Evolutionary conservation across 2,888 invertebrate species (phyloP).

Genomic region (Himalopsyche japonica): DNA sequence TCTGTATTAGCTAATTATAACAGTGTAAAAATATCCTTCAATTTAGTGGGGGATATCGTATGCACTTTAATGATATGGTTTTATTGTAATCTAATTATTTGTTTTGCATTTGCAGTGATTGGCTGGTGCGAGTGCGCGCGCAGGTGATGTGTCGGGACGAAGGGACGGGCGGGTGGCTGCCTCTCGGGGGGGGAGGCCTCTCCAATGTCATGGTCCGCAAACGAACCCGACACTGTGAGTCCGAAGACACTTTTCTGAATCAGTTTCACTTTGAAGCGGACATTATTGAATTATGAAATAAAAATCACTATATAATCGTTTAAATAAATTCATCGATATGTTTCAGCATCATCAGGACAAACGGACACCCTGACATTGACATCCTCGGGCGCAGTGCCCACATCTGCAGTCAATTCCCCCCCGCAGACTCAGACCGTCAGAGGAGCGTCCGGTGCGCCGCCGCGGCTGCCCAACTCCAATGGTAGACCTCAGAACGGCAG

Average conservation of each 20-base stretch:
- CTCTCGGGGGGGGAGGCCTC: constrained; percentile 90
- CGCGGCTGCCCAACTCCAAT: constrained; percentile 45
- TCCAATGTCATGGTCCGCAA: constrained; percentile 91
- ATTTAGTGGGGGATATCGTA: too few relatives aligned
- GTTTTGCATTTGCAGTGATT: constrained; percentile 70
- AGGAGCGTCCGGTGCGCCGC: not conserved
- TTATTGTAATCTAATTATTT: not conserved
- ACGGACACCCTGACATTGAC: constrained; percentile 16
- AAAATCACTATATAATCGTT: not conserved
- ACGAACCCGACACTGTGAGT: constrained; percentile 59
- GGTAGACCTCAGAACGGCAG: constrained; percentile 46
- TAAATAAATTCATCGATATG: not conserved
- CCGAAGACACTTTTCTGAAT: too few relatives aligned
- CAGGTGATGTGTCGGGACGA: constrained; percentile 99
- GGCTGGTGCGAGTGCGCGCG: constrained; percentile 95
- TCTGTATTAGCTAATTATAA: too few relatives aligned
- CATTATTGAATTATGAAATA: too few relatives aligned
- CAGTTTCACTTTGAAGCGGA: too few relatives aligned
- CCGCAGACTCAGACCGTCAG: not conserved
- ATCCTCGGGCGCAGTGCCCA: not conserved
- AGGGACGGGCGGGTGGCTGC: constrained; percentile 94
- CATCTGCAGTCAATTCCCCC: not conserved
- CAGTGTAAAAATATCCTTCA: too few relatives aligned
- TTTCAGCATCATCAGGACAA: not conserved
- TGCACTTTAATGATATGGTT: too few relatives aligned